Percentiles rank a stretch among this genome's conserved stretches.
phyloP scores from a whole-genome alignment of 2,113 vertebrate genomes.

The Gopherus flavomarginatus region DNA sequence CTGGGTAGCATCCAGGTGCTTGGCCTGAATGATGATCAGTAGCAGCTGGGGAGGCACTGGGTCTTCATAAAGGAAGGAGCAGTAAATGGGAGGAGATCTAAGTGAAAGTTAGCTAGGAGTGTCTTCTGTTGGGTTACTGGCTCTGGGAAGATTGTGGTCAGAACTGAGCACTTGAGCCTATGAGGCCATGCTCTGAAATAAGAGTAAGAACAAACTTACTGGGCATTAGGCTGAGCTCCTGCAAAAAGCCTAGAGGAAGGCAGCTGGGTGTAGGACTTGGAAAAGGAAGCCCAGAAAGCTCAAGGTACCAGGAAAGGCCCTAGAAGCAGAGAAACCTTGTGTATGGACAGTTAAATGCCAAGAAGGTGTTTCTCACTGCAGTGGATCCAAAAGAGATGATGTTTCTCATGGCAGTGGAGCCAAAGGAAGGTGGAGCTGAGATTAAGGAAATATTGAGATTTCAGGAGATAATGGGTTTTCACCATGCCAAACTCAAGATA shows the following conservation, averaged over 20 bases:
- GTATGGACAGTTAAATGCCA: not conserved
- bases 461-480: not conserved
- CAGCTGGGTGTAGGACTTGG: not conserved
- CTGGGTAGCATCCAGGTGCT: not conserved
- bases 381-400: not conserved
- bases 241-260: not conserved
- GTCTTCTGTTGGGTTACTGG: not conserved
- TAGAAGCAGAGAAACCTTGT: not conserved
- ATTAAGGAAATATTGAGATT: not conserved
- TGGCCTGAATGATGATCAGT: not conserved
- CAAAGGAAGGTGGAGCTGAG: not conserved
- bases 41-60: not conserved
- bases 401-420: not conserved
- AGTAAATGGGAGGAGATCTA: not conserved
- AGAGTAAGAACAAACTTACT: not conserved
- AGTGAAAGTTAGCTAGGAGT: not conserved
- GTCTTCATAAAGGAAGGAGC: not conserved
- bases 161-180: not conserved
- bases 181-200: not conserved
- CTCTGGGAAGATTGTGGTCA: not conserved
- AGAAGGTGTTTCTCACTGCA: not conserved
- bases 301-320: not conserved
- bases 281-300: not conserved
- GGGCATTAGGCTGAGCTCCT: not conserved
- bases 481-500: not conserved